Percentiles rank a stretch among this genome's conserved stretches.
Conservation (phyloP, 2,797 vertebrate species). For the Leuciscus waleckii region DNA sequence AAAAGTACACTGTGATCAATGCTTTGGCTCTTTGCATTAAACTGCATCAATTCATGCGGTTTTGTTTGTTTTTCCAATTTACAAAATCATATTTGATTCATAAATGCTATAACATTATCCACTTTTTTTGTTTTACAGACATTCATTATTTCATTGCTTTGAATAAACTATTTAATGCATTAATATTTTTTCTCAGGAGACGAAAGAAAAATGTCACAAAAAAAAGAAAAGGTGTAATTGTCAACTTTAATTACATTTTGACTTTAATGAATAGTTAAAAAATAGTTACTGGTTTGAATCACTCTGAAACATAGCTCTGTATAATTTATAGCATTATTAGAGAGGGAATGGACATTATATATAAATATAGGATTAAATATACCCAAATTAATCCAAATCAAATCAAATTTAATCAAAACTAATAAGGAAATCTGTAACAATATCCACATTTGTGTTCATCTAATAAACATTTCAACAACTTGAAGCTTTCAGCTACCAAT, state of each 20-base stretch:
- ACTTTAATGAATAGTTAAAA: background rate
- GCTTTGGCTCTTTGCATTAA: too few relatives aligned
- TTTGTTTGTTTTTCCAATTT: too few relatives aligned
- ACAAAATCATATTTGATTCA: too few relatives aligned
- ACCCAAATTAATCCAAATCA: background rate
- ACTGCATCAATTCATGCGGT: too few relatives aligned
- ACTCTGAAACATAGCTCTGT: background rate
- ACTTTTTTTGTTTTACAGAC: too few relatives aligned
- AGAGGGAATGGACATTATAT: background rate
- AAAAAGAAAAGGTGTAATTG: background rate
- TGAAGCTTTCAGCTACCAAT: background rate
- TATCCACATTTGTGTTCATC: background rate
- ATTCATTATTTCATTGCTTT: too few relatives aligned
- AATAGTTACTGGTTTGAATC: background rate
- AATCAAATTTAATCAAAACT: background rate
- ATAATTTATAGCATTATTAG: background rate
- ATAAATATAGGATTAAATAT: background rate
- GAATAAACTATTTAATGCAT: too few relatives aligned
- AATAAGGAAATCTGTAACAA: background rate
- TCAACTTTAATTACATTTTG: too few relatives aligned
- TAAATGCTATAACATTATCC: too few relatives aligned
- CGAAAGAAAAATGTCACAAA: too few relatives aligned
- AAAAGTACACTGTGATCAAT: too few relatives aligned
- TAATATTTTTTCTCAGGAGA: too few relatives aligned
- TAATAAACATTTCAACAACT: constrained; percentile 4